A percentile compares a stretch with the other conserved stretches of the same genome.
Evolutionary conservation across 2,888 invertebrate species (phyloP).

Genomic region (Hirtodrosophila alboralis): DNA sequence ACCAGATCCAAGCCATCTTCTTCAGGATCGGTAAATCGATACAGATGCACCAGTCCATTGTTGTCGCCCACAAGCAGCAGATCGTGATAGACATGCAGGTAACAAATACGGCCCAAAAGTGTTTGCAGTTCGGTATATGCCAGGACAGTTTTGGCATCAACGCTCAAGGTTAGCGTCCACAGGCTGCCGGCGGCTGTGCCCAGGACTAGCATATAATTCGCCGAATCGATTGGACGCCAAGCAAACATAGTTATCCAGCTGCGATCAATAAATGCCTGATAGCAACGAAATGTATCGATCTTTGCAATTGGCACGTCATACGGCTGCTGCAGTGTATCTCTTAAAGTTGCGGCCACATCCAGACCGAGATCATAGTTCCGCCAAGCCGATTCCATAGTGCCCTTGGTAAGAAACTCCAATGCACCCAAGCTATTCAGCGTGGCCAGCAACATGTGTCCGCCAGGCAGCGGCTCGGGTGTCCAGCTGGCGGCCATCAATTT

Average conservation of each 20-base stretch:
- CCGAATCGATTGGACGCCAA: slow-evolving; percentile 46
- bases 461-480: slow-evolving; percentile 38
- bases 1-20: slow-evolving; percentile 40
- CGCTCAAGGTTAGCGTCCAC: slow-evolving; percentile 48
- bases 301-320: slow-evolving; percentile 10
- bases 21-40: slow-evolving; percentile 32
- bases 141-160: slow-evolving; percentile 26
- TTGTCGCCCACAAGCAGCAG: slow-evolving; percentile 70
- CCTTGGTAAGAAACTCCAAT: slow-evolving; percentile 62
- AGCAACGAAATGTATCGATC: slow-evolving; percentile 51
- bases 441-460: slow-evolving; percentile 56
- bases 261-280: slow-evolving; percentile 63
- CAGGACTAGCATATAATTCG: slow-evolving; percentile 33
- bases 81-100: slow-evolving; percentile 50
- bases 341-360: slow-evolving; percentile 32
- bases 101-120: slow-evolving; percentile 63
- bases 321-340: slow-evolving; percentile 37
- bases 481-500: slow-evolving; percentile 45
- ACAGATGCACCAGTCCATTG: slow-evolving; percentile 73
- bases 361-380: slow-evolving; percentile 5
- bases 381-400: slow-evolving; percentile 55
- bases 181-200: slow-evolving; percentile 80
- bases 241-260: slow-evolving; percentile 74
- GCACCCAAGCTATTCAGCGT: slow-evolving; percentile 72
- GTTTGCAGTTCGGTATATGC: slow-evolving; percentile 55